phyloP scores from a whole-genome alignment of 2,888 invertebrate species.

The Ennomos fuscantarius region DNA sequence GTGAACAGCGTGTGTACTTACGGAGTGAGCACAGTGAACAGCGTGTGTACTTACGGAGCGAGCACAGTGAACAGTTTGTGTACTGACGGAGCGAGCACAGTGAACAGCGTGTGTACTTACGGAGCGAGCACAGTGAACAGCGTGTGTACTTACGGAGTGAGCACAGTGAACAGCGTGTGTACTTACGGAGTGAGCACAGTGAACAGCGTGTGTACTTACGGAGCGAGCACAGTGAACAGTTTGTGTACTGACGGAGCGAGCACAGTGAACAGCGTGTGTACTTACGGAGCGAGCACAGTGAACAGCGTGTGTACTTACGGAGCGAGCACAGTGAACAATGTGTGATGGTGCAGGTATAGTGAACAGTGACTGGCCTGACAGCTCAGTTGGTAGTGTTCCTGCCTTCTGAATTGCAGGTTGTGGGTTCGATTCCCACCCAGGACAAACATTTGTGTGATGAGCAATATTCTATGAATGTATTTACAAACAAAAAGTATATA shows the following conservation, averaged over 20 bases:
- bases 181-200: slow-evolving; percentile 58
- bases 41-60: slow-evolving; percentile 58
- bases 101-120: slow-evolving; percentile 53
- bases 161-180: neutral
- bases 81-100: slow-evolving; percentile 58
- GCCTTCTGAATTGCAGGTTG: too few relatives aligned
- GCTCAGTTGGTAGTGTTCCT: too few relatives aligned
- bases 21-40: slow-evolving; percentile 42
- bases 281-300: slow-evolving; percentile 56
- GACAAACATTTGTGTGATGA: too few relatives aligned
- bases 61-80: neutral
- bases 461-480: too few relatives aligned
- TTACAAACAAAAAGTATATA: too few relatives aligned
- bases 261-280: slow-evolving; percentile 20
- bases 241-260: slow-evolving; percentile 58
- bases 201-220: slow-evolving; percentile 53
- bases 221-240: slow-evolving; percentile 22
- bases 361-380: too few relatives aligned
- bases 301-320: slow-evolving; percentile 56
- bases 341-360: too few relatives aligned
- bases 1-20: slow-evolving; percentile 47
- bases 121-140: slow-evolving; percentile 23
- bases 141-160: slow-evolving; percentile 58
- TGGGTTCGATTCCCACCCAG: too few relatives aligned
- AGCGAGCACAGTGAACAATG: neutral